phyloP scores from a whole-genome alignment of 2,113 vertebrate genomes.

The Pyxicephalus adspersus region DNA sequence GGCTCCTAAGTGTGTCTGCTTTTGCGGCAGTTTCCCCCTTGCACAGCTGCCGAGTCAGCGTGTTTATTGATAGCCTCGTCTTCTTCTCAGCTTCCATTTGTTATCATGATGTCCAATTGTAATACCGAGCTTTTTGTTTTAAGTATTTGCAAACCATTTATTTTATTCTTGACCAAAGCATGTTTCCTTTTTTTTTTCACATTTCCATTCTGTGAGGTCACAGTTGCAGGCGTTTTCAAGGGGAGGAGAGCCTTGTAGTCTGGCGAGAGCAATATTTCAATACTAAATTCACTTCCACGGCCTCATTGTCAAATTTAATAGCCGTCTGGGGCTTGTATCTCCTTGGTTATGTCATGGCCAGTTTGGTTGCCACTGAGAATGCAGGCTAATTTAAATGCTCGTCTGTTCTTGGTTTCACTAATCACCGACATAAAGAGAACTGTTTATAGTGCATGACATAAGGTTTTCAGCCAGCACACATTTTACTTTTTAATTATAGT shows the following conservation, averaged over 20 bases:
- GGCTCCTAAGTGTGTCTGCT: conserved; percentile 22
- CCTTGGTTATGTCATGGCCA: neutral
- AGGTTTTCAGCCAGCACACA: neutral
- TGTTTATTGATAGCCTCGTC: neutral
- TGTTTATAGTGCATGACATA: neutral
- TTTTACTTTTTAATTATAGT: too few relatives aligned
- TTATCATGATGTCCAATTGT: conserved; percentile 29
- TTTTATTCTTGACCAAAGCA: neutral
- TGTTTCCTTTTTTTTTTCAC: neutral
- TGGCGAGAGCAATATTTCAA: neutral
- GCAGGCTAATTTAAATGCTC: neutral
- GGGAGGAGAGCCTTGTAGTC: neutral
- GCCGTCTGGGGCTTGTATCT: neutral
- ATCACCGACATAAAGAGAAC: neutral
- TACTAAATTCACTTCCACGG: neutral
- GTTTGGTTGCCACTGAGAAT: neutral
- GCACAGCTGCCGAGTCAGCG: conserved; percentile 11
- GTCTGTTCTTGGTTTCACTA: neutral
- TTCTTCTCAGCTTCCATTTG: conserved; percentile 26
- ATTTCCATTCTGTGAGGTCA: conserved; percentile 21
- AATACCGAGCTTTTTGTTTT: conserved; percentile 33
- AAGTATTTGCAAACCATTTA: conserved; percentile 19
- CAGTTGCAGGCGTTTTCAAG: neutral
- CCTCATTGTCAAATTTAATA: conserved; percentile 29
- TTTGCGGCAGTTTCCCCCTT: too few relatives aligned